Base-by-base conservation (phyloP, 2,888 invertebrate species). In the Scotopteryx bipunctaria region DNA sequence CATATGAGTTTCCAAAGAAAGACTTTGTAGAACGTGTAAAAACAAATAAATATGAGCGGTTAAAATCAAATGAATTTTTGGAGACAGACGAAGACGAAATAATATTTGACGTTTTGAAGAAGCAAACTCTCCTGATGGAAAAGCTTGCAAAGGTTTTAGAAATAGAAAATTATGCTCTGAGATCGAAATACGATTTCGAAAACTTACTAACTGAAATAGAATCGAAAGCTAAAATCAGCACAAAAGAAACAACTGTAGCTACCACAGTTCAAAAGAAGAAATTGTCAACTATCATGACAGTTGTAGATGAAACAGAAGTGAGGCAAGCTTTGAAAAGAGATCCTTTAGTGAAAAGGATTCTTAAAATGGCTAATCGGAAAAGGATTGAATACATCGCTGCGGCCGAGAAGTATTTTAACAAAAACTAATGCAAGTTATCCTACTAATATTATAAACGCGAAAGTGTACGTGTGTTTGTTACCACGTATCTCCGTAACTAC, bases 241-340 rank as follows among this genome's bases (percentile, higher is more conserved):
- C 27, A n/a, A 36, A 23, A 2, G 11, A 27, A 14, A 29, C 25
- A n/a, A 41, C 17, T n/a, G n/a, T n/a, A n/a, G 35, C 16, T 27
- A 37, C 45, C 1, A 37, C 19, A 11, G 13, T 6, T 1, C 16
- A 3, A 0, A 46, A 16, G 29, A 41, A 21, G 1, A 17, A 37
- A 14, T 16, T 59, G 5, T 33, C 73, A 0, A 76, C 76, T 0
- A 38, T 75, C 0, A 23, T 66, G 6, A 71, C 73, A 0, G 2
- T 79, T 0, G 62, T 86, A 0, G 84, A 86, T 6, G 81, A 84
- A 48, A 70, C 68, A 0, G 72, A 73, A 46, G 59, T 86, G 0
- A 69, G 69, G 15, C 33, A 60, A 0, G 80, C 78, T 0, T 55
- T 87, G 9, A 72, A 61, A 23, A 67, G 61, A 0, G 78, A 86